phyloP scores from a whole-genome alignment of 2,113 vertebrate genomes.

The Oxyruncus cristatus region DNA sequence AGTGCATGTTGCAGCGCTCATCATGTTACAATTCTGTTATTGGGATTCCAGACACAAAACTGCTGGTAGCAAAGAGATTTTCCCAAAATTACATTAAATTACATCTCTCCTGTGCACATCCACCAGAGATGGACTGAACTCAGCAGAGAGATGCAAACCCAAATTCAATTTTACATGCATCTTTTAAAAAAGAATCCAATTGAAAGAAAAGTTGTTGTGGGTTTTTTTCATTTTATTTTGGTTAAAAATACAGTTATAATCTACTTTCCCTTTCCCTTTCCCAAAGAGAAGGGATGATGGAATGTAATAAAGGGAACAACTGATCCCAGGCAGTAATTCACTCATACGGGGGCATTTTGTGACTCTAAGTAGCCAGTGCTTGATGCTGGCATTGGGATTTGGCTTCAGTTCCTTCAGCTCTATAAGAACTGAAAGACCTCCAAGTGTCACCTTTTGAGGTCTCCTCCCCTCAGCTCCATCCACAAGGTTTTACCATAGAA shows the following conservation, averaged over 20 bases:
- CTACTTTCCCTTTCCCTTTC: neutral
- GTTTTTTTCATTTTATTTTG: neutral
- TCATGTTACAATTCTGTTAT: neutral
- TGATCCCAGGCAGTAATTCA: neutral
- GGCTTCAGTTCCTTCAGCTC: neutral
- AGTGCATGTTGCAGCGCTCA: neutral
- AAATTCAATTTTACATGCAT: neutral
- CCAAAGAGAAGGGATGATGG: neutral
- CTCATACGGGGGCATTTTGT: neutral
- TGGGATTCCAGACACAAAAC: conserved; percentile 1
- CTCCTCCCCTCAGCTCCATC: neutral
- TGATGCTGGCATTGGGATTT: neutral
- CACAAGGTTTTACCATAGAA: neutral
- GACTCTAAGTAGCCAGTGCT: neutral
- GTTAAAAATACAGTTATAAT: neutral
- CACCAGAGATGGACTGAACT: neutral
- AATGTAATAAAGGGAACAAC: neutral
- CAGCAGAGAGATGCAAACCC: neutral
- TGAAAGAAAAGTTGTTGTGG: neutral
- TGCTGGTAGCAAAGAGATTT: neutral
- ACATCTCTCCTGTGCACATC: neutral
- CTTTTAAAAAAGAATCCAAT: neutral
- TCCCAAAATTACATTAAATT: neutral
- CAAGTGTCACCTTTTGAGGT: neutral
- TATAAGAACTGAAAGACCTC: neutral